A percentile compares a stretch with the other conserved stretches of the same genome.
These are phyloP conservation scores for Forbesichthys agassizii DNA, from an alignment of 2,113 vertebrate genomes.

Conservation along the genomic window DNA sequence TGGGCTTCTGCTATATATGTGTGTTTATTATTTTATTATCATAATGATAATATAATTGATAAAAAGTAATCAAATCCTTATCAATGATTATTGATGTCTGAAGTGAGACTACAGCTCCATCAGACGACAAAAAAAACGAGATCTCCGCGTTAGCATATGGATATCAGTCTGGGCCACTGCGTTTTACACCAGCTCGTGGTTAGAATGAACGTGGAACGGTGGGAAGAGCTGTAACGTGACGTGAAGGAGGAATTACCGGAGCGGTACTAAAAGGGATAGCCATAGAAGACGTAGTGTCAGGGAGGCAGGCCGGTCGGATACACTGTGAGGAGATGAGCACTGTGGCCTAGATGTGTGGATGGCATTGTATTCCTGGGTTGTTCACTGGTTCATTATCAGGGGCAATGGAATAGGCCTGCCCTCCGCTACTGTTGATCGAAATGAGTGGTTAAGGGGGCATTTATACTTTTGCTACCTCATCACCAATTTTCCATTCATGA, in stretches of 20 bases:
- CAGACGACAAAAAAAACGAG: constrained; percentile 38
- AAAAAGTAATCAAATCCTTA: no score
- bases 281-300: constrained; percentile 28
- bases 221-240: constrained; percentile 48
- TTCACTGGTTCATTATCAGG: constrained; percentile 47
- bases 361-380: constrained; percentile 49
- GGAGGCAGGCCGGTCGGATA: constrained; percentile 42
- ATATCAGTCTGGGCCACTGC: constrained; percentile 30
- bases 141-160: constrained; percentile 55
- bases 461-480: not conserved
- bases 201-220: constrained; percentile 32
- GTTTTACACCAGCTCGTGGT: constrained; percentile 30
- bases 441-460: constrained; percentile 34
- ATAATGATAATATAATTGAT: no score
- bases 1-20: no score
- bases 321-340: constrained; percentile 32
- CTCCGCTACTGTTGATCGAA: constrained; percentile 5
- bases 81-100: no score
- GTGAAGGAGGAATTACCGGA: constrained; percentile 57
- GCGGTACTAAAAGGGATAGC: constrained; percentile 44
- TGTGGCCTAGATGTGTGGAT: constrained; percentile 67
- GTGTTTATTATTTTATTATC: no score
- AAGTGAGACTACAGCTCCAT: constrained; percentile 18
- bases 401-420: constrained; percentile 17
- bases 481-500: no score